These are phyloP conservation scores for Trematomus loennbergii DNA, from an alignment of 2,113 vertebrate genomes.

Conservation along the genomic window DNA sequence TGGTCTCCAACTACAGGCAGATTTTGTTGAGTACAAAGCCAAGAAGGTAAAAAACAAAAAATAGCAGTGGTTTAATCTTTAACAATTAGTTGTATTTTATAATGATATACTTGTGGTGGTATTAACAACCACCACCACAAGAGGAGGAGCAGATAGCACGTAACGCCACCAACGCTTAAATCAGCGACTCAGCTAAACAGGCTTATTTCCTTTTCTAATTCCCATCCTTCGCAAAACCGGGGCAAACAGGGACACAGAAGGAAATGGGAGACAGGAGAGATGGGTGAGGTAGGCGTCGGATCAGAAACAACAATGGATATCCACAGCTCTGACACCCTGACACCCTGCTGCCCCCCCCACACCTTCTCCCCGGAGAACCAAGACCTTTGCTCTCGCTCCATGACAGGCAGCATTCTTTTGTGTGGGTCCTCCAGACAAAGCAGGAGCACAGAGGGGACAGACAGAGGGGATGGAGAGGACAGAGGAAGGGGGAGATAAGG, in stretches of 20 bases:
- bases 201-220: not conserved
- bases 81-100: not conserved
- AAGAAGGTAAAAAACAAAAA: not conserved
- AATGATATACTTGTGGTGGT: not conserved
- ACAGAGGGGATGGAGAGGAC: constrained; percentile 50
- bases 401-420: constrained; percentile 77
- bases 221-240: not conserved
- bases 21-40: not conserved
- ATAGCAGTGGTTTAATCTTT: not conserved
- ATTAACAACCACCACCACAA: not conserved
- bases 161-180: not conserved
- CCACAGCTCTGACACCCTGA: constrained; percentile 73
- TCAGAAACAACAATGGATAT: constrained; percentile 67
- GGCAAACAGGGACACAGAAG: constrained; percentile 3
- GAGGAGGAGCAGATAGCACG: not conserved
- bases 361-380: constrained; percentile 14
- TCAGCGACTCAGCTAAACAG: not conserved
- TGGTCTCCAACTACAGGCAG: too few species aligned
- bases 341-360: not conserved
- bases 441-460: constrained; percentile 55
- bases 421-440: constrained; percentile 69
- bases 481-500: constrained; percentile 21
- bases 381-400: constrained; percentile 79
- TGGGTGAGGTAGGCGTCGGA: constrained; percentile 46
- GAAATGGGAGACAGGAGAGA: constrained; percentile 13